These are phyloP conservation scores for Meloe dianella DNA, from an alignment of 2,888 invertebrate species.

Conservation along the genomic window DNA sequence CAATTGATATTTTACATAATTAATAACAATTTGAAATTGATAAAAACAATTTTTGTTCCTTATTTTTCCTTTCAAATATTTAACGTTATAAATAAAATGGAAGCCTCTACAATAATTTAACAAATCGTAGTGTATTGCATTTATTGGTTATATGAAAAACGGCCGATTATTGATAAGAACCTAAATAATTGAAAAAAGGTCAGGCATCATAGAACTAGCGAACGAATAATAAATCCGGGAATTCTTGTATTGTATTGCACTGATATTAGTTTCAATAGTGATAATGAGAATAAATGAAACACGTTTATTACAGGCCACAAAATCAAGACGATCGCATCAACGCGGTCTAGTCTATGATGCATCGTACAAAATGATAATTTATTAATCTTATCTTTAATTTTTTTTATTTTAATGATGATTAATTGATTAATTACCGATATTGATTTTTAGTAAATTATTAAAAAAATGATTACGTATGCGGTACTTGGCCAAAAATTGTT, in stretches of 20 bases:
- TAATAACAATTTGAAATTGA: constrained; percentile 40
- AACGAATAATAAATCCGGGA: constrained; percentile 26
- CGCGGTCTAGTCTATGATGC: constrained; percentile 41
- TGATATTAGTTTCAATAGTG: neutral
- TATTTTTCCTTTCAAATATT: neutral
- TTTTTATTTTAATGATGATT: neutral
- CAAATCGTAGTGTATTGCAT: constrained; percentile 48
- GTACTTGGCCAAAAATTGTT: constrained; percentile 31
- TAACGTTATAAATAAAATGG: constrained; percentile 52
- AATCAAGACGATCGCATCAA: constrained; percentile 25
- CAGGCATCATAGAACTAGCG: constrained; percentile 53
- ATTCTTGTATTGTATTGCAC: no score
- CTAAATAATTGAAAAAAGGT: constrained; percentile 48
- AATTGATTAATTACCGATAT: constrained; percentile 10
- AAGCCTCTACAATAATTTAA: constrained; percentile 58
- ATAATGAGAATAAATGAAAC: constrained; percentile 16
- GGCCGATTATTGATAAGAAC: constrained; percentile 47
- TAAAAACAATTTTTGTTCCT: constrained; percentile 48
- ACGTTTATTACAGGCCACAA: constrained; percentile 29
- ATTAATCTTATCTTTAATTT: neutral
- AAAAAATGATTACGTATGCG: constrained; percentile 20
- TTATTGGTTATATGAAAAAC: constrained; percentile 53
- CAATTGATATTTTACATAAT: constrained; percentile 43
- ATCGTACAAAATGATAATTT: constrained; percentile 20
- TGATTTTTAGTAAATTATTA: neutral